Conservation (phyloP, 1,140 invertebrate genomes). For the Neodiprion lecontei region DNA sequence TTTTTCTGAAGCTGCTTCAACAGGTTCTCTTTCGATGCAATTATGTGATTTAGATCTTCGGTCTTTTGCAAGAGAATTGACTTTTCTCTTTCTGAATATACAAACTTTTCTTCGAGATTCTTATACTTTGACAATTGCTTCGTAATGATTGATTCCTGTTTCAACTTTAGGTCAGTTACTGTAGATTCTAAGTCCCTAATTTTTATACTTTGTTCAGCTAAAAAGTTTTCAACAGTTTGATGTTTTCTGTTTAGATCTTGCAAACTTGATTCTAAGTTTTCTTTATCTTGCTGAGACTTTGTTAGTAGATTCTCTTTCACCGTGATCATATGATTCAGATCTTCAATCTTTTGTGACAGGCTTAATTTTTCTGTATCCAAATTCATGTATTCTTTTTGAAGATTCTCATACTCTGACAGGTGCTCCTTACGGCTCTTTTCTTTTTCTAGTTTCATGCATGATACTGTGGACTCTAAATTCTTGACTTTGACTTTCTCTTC, state of each 20-base stretch:
- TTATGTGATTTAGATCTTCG: constrained; percentile 15
- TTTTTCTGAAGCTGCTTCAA: not conserved
- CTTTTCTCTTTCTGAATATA: constrained; percentile 8
- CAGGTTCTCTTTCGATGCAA: not conserved
- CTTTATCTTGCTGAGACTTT: not conserved
- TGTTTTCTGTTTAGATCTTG: not conserved
- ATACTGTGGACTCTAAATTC: too few species aligned
- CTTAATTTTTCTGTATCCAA: not conserved
- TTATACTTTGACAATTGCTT: constrained; percentile 27
- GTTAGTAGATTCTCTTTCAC: not conserved
- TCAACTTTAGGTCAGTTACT: not conserved
- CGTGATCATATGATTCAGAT: not conserved
- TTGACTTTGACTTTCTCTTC: not conserved
- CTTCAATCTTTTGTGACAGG: not conserved
- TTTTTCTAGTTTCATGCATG: not conserved
- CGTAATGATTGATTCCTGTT: constrained; percentile 26
- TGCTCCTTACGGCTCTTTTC: not conserved
- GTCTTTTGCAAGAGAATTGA: not conserved
- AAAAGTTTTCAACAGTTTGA: not conserved
- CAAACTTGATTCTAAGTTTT: not conserved
- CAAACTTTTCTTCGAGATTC: constrained; percentile 1
- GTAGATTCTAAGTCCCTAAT: not conserved
- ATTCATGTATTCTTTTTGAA: not conserved
- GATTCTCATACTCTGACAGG: not conserved
- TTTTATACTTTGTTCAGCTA: not conserved